phyloP scores from a whole-genome alignment of 2,797 vertebrate species.

The Spinus olivaceus region DNA sequence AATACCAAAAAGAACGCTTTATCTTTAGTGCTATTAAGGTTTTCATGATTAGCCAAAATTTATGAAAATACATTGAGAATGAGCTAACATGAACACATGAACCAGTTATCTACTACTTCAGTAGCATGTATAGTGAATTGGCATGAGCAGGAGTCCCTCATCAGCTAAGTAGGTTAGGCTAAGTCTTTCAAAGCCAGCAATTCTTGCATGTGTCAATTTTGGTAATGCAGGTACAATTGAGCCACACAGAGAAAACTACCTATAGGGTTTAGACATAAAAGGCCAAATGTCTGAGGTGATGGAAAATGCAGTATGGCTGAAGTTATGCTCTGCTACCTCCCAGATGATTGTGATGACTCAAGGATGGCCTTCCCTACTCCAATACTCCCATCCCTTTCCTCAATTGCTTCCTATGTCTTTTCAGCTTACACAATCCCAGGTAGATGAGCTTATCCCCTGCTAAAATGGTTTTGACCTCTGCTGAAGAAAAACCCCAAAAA shows the following conservation, averaged over 20 bases:
- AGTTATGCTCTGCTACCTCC: not conserved
- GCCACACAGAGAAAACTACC: not conserved
- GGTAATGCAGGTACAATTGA: not conserved
- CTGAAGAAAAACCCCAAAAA: not conserved
- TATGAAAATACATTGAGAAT: not conserved
- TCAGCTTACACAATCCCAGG: not conserved
- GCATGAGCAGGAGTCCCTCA: not conserved
- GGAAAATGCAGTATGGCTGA: not conserved
- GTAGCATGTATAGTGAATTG: not conserved
- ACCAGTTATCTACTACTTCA: not conserved
- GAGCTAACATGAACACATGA: not conserved
- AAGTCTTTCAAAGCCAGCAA: not conserved
- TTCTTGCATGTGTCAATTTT: not conserved
- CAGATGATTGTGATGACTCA: not conserved
- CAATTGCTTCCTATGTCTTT: not conserved
- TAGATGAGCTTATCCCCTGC: not conserved
- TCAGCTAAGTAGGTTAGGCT: not conserved
- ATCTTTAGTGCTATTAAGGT: not conserved
- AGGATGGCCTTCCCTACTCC: not conserved
- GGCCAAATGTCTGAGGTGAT: not conserved
- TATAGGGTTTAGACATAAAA: not conserved
- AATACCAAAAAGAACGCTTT: not conserved
- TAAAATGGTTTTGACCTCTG: not conserved
- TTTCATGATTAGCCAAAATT: not conserved
- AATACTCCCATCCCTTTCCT: not conserved